Evolutionary conservation across 2,113 vertebrate species (phyloP).

Genomic region (Natator depressus): DNA sequence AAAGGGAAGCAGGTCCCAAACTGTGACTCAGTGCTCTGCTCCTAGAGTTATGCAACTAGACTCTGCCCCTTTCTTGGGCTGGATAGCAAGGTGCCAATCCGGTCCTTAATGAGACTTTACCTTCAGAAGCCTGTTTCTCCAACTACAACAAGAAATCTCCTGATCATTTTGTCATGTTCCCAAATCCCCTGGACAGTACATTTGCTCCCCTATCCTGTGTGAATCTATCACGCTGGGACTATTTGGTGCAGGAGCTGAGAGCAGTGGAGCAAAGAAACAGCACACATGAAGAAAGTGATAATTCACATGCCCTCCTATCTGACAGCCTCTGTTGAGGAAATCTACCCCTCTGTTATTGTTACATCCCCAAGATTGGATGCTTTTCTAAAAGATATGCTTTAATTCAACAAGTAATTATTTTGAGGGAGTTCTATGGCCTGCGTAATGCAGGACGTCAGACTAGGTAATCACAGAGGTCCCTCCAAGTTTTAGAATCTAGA

Average conservation of each 20-base stretch:
- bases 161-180: too few species aligned
- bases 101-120: neutral
- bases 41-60: neutral
- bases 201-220: too few species aligned
- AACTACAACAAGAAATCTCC: neutral
- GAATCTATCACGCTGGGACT: too few species aligned
- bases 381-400: too few species aligned
- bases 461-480: too few species aligned
- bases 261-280: neutral
- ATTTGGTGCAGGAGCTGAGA: neutral
- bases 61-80: neutral
- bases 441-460: too few species aligned
- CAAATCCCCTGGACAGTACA: too few species aligned
- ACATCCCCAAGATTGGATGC: too few species aligned
- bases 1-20: neutral
- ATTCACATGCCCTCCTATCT: neutral
- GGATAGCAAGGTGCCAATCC: neutral
- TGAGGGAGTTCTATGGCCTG: too few species aligned
- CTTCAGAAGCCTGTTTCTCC: neutral
- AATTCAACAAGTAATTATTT: too few species aligned
- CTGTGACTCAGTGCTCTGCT: neutral
- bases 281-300: neutral
- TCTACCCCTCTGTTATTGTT: neutral
- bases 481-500: too few species aligned
- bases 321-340: neutral